phyloP scores from a whole-genome alignment of 2,113 vertebrate species.

The Cygnus buccinator region DNA sequence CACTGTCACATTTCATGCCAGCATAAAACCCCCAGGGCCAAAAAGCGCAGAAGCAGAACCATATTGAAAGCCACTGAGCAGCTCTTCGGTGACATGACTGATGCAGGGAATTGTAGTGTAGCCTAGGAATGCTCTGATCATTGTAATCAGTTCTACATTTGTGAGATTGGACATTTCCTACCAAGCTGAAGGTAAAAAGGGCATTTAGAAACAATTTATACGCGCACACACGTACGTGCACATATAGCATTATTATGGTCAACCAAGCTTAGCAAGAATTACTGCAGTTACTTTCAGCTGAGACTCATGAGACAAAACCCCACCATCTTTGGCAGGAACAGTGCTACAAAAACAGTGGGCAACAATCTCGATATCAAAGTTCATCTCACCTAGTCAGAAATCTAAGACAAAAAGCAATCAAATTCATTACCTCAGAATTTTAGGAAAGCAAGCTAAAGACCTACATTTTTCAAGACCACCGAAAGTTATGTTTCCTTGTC shows the following conservation, averaged over 20 bases:
- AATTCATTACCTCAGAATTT: neutral
- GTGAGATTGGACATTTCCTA: neutral
- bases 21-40: neutral
- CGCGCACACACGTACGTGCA: neutral
- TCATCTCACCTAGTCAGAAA: neutral
- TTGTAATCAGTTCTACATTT: neutral
- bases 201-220: neutral
- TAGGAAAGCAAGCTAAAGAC: neutral
- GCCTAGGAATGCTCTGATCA: neutral
- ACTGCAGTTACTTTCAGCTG: constrained; percentile 1
- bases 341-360: neutral
- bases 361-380: neutral
- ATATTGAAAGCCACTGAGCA: neutral
- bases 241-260: neutral
- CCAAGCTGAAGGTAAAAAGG: neutral
- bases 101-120: neutral
- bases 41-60: neutral
- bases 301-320: neutral
- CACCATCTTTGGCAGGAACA: neutral
- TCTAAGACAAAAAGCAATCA: neutral
- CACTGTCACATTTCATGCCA: neutral
- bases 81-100: neutral
- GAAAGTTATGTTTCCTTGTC: neutral
- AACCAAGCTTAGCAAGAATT: constrained; percentile 3
- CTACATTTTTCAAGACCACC: neutral